A percentile compares a stretch with the other conserved stretches of the same genome.
phyloP scores from a whole-genome alignment of 2,113 vertebrate species.

The Ophiodon elongatus region DNA sequence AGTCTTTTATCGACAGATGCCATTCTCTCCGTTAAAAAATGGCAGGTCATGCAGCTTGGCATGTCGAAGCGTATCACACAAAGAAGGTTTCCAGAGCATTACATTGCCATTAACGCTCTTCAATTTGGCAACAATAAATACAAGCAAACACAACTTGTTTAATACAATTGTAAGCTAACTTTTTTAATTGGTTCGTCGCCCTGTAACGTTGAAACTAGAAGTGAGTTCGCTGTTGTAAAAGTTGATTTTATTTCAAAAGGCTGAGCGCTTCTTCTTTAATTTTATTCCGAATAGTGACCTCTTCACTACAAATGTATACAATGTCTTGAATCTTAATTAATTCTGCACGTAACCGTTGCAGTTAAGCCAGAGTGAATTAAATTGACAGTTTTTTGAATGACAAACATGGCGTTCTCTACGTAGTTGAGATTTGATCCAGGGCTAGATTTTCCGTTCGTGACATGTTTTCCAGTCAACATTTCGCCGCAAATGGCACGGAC shows the following conservation, averaged over 20 bases:
- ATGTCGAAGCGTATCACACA: background rate
- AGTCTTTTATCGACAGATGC: background rate
- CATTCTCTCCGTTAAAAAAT: background rate
- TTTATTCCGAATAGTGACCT: background rate
- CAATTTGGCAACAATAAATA: background rate
- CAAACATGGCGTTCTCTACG: background rate
- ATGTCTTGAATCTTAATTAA: background rate
- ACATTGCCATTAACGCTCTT: rapidly evolving
- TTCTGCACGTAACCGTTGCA: too few species aligned
- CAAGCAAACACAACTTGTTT: background rate
- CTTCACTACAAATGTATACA: background rate
- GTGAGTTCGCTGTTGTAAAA: background rate
- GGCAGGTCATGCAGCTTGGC: constrained; percentile 17
- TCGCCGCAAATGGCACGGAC: background rate
- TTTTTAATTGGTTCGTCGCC: background rate
- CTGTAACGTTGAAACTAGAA: background rate
- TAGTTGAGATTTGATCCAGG: background rate
- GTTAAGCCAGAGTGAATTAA: background rate
- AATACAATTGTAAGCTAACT: background rate
- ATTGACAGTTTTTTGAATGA: background rate
- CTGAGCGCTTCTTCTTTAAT: rapidly evolving
- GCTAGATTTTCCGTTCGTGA: background rate
- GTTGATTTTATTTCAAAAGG: background rate
- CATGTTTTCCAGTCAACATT: background rate
- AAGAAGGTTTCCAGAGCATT: background rate